Evolutionary conservation across 1,140 invertebrate species (phyloP).

Genomic region (Glossosoma conforme): DNA sequence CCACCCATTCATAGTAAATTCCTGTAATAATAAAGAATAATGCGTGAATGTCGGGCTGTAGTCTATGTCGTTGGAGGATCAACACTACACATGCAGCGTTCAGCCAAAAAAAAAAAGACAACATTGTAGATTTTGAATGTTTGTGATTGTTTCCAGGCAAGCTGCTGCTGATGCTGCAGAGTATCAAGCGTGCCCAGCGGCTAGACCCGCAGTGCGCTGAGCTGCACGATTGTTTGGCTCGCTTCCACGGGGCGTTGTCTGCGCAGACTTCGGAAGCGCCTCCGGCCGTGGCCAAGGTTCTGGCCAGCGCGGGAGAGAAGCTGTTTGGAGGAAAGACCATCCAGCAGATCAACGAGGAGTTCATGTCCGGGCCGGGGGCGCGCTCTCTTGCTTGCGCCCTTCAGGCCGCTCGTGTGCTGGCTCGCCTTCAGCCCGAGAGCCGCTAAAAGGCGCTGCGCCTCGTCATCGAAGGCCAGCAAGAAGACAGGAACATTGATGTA

Average conservation of each 20-base stretch:
- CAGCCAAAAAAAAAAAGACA: too few species aligned
- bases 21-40: too few species aligned
- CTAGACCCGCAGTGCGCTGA: conserved; percentile 70
- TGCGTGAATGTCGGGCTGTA: too few species aligned
- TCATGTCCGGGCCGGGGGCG: conserved; percentile 53
- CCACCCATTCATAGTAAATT: too few species aligned
- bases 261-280: conserved; percentile 45
- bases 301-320: conserved; percentile 62
- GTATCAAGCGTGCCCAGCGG: conserved; percentile 78
- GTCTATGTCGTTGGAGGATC: too few species aligned
- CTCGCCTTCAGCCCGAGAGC: conserved; percentile 56
- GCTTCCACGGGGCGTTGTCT: conserved; percentile 61
- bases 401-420: conserved; percentile 69
- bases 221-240: conserved; percentile 78
- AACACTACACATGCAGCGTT: too few species aligned
- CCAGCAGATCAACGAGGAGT: conserved; percentile 65
- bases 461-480: conserved; percentile 56
- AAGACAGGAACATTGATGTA: conserved; percentile 56
- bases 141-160: conserved; percentile 53
- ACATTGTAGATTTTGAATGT: too few species aligned
- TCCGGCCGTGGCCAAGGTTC: conserved; percentile 63
- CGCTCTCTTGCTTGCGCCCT: conserved; percentile 64
- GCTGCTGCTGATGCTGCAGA: conserved; percentile 83
- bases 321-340: conserved; percentile 50
- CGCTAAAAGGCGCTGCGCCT: conserved; percentile 59